Evolutionary conservation across 2,113 vertebrate species (phyloP).

Genomic region (Tursiops truncatus): DNA sequence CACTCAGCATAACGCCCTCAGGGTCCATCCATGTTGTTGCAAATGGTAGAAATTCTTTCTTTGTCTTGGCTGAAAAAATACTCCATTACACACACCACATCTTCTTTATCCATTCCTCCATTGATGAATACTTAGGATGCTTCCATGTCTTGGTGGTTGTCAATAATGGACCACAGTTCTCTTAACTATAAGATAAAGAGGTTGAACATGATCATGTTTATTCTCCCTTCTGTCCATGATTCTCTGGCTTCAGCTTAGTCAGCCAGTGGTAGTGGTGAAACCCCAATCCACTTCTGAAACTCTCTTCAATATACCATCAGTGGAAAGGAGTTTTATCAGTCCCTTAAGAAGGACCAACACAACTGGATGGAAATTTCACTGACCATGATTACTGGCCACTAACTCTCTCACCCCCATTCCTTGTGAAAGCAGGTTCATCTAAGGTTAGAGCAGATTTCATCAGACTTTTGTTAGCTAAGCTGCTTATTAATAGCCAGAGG

Average conservation of each 20-base stretch:
- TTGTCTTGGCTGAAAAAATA: neutral
- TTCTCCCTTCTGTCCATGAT: neutral
- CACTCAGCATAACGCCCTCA: neutral
- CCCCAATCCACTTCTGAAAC: neutral
- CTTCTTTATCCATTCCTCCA: neutral
- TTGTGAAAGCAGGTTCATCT: neutral
- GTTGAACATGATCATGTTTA: neutral
- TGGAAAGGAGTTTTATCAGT: neutral
- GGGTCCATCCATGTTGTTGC: neutral
- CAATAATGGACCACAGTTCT: neutral
- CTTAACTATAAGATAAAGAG: neutral
- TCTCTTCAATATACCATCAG: neutral
- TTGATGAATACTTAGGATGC: neutral
- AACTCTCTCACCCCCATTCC: neutral
- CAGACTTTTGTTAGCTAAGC: neutral
- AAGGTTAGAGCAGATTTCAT: conserved; percentile 11
- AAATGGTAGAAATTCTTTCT: neutral
- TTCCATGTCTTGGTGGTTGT: neutral
- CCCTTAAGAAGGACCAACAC: neutral
- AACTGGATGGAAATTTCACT: neutral
- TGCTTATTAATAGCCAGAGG: conserved; percentile 30
- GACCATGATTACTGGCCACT: neutral
- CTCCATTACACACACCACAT: neutral
- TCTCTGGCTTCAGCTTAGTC: neutral
- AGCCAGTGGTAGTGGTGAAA: neutral